Evolutionary conservation across 2,888 invertebrate genomes (phyloP).

Genomic region (Tinea pellionella): DNA sequence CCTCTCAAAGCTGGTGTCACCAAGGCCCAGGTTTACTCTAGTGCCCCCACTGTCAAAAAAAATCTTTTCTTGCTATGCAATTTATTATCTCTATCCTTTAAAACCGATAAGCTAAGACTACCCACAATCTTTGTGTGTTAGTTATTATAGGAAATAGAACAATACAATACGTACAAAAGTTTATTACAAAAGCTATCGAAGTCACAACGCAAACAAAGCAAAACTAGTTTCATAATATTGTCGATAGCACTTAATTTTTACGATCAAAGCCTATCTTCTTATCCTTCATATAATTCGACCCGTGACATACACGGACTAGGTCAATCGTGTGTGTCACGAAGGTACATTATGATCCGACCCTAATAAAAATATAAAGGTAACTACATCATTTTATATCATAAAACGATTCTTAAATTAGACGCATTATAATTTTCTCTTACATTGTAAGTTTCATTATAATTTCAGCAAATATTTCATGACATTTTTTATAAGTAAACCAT

Average conservation of each 20-base stretch:
- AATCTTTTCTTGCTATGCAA: no score
- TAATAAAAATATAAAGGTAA: slow-evolving; percentile 24
- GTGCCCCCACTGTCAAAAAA: no score
- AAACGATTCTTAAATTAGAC: slow-evolving; percentile 28
- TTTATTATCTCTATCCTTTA: no score
- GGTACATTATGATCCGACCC: slow-evolving; percentile 19
- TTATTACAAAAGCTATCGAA: neutral
- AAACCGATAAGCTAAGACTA: no score
- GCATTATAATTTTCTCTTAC: slow-evolving; percentile 29
- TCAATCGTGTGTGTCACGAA: slow-evolving; percentile 50
- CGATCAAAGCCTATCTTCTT: slow-evolving; percentile 7
- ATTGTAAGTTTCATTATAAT: slow-evolving; percentile 25
- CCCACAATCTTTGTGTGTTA: no score
- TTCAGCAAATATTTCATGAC: slow-evolving; percentile 8
- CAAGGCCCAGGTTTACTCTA: no score
- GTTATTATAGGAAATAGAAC: neutral
- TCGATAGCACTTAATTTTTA: slow-evolving; percentile 14
- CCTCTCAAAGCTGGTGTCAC: no score
- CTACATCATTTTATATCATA: slow-evolving; percentile 45
- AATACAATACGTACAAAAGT: neutral
- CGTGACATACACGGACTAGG: slow-evolving; percentile 23
- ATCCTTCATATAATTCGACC: slow-evolving; percentile 9
- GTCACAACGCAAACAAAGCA: slow-evolving; percentile 5
- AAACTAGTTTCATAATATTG: slow-evolving; percentile 2
- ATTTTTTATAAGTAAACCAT: neutral